Conservation (phyloP, 2,797 vertebrate genomes). For the Pangasius mekongensis region DNA sequence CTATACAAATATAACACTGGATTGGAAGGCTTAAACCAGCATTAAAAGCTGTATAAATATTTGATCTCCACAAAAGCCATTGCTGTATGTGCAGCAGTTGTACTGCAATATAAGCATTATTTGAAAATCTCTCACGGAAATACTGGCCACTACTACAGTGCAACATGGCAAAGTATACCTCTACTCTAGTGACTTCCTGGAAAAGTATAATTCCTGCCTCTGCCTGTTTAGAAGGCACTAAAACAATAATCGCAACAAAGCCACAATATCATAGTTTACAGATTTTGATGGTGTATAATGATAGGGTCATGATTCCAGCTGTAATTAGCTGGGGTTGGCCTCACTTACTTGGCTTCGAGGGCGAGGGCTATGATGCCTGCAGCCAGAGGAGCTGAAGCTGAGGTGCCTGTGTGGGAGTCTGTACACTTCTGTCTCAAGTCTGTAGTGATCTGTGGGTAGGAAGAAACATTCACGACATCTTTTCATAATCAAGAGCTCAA, state of each 20-base stretch:
- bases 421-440: conserved; percentile 97
- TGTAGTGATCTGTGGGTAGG: conserved; percentile 85
- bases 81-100: neutral
- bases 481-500: neutral
- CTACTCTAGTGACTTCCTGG: neutral
- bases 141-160: neutral
- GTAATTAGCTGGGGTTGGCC: conserved; percentile 13
- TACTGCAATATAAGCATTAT: neutral
- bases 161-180: neutral
- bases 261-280: neutral
- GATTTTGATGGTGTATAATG: neutral
- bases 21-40: neutral
- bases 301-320: neutral
- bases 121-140: neutral
- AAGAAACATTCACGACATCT: neutral
- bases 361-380: conserved; percentile 97
- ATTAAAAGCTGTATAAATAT: neutral
- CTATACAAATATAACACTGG: neutral
- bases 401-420: conserved; percentile 94
- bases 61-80: neutral
- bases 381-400: conserved; percentile 92
- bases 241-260: neutral
- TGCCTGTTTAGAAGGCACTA: neutral
- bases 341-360: conserved; percentile 83
- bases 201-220: neutral